Percentiles rank a stretch among this genome's conserved stretches.
These are phyloP conservation scores for Muscidifurax raptorellus DNA, from an alignment of 1,140 invertebrate genomes.

Conservation along the genomic window DNA sequence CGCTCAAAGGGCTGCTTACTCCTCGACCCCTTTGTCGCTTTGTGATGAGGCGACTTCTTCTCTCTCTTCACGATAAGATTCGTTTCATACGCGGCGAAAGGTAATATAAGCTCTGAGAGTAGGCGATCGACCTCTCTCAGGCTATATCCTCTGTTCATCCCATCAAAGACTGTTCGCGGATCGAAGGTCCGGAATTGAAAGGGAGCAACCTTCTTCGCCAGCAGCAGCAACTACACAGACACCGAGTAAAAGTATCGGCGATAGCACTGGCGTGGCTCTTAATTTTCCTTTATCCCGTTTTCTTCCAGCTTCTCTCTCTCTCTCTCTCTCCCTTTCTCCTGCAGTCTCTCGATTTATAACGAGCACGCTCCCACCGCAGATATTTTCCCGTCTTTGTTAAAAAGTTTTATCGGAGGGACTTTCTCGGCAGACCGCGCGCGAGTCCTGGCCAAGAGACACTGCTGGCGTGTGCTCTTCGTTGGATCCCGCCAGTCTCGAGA, in stretches of 20 bases:
- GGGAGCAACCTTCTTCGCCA: too few species aligned
- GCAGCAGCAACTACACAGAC: background rate
- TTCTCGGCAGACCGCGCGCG: background rate
- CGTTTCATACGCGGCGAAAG: slow-evolving; percentile 16
- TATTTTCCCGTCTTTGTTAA: slow-evolving; percentile 3
- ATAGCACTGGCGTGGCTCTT: slow-evolving; percentile 6
- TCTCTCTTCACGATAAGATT: slow-evolving; percentile 12
- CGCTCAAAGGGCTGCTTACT: slow-evolving; percentile 15
- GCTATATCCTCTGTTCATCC: slow-evolving; percentile 24
- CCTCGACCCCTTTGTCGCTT: background rate
- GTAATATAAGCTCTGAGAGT: slow-evolving; percentile 34
- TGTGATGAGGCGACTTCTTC: background rate
- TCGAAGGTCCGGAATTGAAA: slow-evolving; percentile 43
- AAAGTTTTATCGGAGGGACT: background rate
- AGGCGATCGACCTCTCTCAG: background rate
- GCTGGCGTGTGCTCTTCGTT: too few species aligned
- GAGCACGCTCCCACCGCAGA: slow-evolving; percentile 17
- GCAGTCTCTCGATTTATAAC: slow-evolving; percentile 29
- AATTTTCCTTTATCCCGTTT: slow-evolving; percentile 50
- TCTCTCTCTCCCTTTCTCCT: too few species aligned
- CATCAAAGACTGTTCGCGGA: slow-evolving; percentile 35
- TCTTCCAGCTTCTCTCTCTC: background rate
- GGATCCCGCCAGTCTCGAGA: too few species aligned
- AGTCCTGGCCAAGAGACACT: background rate
- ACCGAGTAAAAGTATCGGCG: slow-evolving; percentile 3